Conservation (phyloP, 2,113 vertebrate genomes). For the Podiceps cristatus region DNA sequence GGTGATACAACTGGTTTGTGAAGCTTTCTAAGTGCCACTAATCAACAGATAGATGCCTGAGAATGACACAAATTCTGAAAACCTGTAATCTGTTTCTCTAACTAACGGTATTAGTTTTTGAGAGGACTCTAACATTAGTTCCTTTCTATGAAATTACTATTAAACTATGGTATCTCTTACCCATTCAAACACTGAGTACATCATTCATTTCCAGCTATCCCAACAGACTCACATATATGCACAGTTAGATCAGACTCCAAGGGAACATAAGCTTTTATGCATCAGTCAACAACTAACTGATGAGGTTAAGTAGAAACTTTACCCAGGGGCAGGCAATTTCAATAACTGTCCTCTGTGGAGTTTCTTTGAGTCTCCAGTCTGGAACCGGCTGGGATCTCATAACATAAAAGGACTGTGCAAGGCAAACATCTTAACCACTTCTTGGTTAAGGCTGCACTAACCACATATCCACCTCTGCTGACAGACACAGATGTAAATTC, state of each 20-base stretch:
- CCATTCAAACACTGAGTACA: not conserved
- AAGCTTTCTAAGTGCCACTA: not conserved
- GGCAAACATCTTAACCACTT: not conserved
- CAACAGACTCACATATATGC: not conserved
- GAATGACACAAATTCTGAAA: not conserved
- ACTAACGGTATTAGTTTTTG: not conserved
- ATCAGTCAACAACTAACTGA: conserved; percentile 34
- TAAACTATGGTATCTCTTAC: not conserved
- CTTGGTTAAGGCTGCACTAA: not conserved
- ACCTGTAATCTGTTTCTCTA: not conserved
- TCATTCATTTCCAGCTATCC: not conserved
- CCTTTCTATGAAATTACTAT: not conserved
- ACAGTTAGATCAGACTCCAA: not conserved
- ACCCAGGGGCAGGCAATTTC: not conserved
- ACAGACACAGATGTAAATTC: not conserved
- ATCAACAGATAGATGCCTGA: not conserved
- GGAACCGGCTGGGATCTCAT: not conserved
- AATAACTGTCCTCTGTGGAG: not conserved
- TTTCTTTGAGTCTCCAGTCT: not conserved
- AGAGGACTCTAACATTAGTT: not conserved
- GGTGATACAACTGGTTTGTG: not conserved
- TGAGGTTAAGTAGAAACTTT: conserved; percentile 24
- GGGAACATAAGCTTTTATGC: not conserved
- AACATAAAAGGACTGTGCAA: not conserved
- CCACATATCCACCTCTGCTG: not conserved